phyloP scores from a whole-genome alignment of 2,888 invertebrate genomes.

The Brachypterus glaber region DNA sequence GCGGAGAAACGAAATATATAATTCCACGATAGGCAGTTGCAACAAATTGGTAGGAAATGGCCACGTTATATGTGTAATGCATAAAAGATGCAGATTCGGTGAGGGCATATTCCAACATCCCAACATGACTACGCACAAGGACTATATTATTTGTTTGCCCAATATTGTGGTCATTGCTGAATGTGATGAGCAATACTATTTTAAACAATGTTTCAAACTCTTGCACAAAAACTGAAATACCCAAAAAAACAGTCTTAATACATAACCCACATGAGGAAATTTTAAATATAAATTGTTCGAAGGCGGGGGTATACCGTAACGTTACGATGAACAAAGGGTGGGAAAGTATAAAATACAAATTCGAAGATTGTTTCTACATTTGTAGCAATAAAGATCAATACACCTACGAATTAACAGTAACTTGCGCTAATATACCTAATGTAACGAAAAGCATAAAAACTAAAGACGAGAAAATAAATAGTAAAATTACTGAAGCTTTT shows the following conservation, averaged over 20 bases:
- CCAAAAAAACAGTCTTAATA: constrained; percentile 10
- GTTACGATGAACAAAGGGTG: no score
- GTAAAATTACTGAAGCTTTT: background rate
- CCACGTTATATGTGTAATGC: constrained; percentile 6
- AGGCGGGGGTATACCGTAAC: constrained; percentile 10
- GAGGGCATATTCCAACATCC: constrained; percentile 11
- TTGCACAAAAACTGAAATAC: constrained; percentile 7
- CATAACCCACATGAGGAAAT: constrained; percentile 10
- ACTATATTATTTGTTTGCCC: constrained; percentile 11
- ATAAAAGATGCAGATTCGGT: constrained; percentile 9
- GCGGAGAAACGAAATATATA: background rate
- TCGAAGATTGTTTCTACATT: constrained; percentile 13
- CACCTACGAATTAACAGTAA: constrained; percentile 12
- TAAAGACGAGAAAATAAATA: background rate
- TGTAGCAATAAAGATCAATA: constrained; percentile 10
- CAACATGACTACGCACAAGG: constrained; percentile 6
- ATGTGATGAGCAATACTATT: constrained; percentile 9
- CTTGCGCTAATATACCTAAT: constrained; percentile 9
- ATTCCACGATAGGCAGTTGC: constrained; percentile 1
- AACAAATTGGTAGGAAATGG: constrained; percentile 9
- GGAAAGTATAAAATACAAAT: no score
- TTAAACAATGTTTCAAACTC: constrained; percentile 6
- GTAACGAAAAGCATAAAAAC: background rate
- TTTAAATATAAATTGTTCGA: constrained; percentile 10
- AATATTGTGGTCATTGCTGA: constrained; percentile 11